These are phyloP conservation scores for Microcebus jonahi DNA, from an alignment of 2,113 vertebrate species.

Conservation along the genomic window DNA sequence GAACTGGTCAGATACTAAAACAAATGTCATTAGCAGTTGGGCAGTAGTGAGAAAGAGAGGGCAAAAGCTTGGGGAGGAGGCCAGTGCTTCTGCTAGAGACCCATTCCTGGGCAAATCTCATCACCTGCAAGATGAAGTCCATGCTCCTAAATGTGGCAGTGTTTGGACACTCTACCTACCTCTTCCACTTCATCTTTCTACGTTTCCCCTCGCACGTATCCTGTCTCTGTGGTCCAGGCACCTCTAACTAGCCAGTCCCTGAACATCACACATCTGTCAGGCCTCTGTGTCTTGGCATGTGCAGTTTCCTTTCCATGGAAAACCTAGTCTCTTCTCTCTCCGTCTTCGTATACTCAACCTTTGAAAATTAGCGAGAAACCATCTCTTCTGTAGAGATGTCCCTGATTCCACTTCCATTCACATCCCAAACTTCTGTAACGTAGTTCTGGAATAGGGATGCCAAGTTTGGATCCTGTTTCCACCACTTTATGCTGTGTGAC, in stretches of 20 bases:
- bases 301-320: not conserved
- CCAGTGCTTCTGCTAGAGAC: not conserved
- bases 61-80: not conserved
- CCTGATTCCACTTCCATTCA: not conserved
- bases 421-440: not conserved
- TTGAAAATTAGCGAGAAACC: not conserved
- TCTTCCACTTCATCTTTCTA: not conserved
- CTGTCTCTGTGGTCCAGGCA: not conserved
- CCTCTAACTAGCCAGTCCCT: not conserved
- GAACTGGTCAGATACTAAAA: not conserved
- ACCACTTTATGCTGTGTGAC: not conserved
- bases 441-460: not conserved
- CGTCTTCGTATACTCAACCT: not conserved
- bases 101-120: not conserved
- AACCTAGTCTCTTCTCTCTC: not conserved
- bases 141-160: not conserved
- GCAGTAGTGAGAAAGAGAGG: not conserved
- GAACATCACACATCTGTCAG: not conserved
- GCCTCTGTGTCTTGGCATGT: not conserved
- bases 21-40: not conserved
- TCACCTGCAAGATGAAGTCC: too few species aligned
- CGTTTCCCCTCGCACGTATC: rapidly evolving
- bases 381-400: not conserved
- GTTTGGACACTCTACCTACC: not conserved
- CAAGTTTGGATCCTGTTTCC: not conserved